phyloP scores from a whole-genome alignment of 2,797 vertebrate species.

The Chloroceryle inda region DNA sequence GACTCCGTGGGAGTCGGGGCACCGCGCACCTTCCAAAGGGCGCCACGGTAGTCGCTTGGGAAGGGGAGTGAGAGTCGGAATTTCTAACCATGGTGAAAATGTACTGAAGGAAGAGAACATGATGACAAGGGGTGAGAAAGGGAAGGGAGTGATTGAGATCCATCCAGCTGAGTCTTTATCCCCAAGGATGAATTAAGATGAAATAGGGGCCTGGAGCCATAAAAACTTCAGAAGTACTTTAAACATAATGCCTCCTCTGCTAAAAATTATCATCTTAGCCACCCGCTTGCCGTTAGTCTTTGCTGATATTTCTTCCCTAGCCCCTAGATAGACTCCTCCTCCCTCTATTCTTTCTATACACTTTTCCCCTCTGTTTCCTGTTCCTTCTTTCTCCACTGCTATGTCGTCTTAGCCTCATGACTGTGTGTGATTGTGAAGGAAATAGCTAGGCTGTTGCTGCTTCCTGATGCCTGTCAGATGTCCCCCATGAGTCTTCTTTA shows the following conservation, averaged over 20 bases:
- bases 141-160: slow-evolving; percentile 73
- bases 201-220: slow-evolving; percentile 45
- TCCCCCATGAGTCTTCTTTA: background rate
- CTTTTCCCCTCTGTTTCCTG: background rate
- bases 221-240: slow-evolving; percentile 66
- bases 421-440: background rate
- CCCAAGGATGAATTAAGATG: slow-evolving; percentile 71
- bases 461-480: background rate
- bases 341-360: background rate
- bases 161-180: slow-evolving; percentile 75
- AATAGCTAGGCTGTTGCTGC: background rate
- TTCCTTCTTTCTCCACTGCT: background rate
- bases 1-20: slow-evolving; percentile 76
- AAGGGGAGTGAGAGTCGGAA: slow-evolving; percentile 75
- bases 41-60: slow-evolving; percentile 70
- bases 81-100: slow-evolving; percentile 76
- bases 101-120: slow-evolving; percentile 76
- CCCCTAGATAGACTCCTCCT: background rate
- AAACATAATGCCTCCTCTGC: slow-evolving; percentile 44
- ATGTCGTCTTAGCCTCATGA: background rate
- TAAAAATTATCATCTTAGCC: slow-evolving; percentile 19
- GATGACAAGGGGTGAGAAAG: slow-evolving; percentile 78
- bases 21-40: slow-evolving; percentile 75
- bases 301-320: slow-evolving; percentile 34
- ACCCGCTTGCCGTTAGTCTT: background rate